Conservation (phyloP, 2,888 invertebrate species). For the Tuta absoluta region DNA sequence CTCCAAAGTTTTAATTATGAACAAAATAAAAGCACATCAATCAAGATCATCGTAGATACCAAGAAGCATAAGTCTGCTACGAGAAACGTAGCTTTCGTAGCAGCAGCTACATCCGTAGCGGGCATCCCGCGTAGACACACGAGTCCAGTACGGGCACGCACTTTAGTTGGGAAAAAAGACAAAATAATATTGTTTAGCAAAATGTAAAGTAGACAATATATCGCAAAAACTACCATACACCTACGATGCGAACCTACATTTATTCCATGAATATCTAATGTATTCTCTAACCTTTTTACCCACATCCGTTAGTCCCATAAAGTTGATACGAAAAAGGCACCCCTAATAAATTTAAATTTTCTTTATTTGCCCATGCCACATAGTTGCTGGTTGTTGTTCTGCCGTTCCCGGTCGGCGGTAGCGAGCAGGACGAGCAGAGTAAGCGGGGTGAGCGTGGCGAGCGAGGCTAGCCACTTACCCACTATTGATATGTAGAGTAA, state of each 20-base stretch:
- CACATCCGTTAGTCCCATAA: not conserved
- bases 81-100: too few species aligned
- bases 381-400: constrained; percentile 8
- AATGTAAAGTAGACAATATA: not conserved
- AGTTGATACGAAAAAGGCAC: constrained; percentile 1
- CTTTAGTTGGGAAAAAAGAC: too few species aligned
- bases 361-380: not conserved
- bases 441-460: not conserved
- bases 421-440: not conserved
- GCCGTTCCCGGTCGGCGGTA: not conserved
- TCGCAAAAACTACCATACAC: not conserved
- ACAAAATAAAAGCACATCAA: too few species aligned
- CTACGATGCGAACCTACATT: not conserved
- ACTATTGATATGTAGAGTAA: not conserved
- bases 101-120: too few species aligned
- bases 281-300: not conserved
- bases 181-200: not conserved
- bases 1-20: too few species aligned
- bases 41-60: too few species aligned
- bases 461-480: not conserved
- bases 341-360: not conserved
- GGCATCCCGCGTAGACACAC: too few species aligned
- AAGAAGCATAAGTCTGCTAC: too few species aligned
- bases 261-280: constrained; percentile 7
- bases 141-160: too few species aligned